Percentiles rank a stretch among this genome's conserved stretches.
phyloP scores from a whole-genome alignment of 1,140 invertebrate species.

The Pseudomyrmex flavicornis region DNA sequence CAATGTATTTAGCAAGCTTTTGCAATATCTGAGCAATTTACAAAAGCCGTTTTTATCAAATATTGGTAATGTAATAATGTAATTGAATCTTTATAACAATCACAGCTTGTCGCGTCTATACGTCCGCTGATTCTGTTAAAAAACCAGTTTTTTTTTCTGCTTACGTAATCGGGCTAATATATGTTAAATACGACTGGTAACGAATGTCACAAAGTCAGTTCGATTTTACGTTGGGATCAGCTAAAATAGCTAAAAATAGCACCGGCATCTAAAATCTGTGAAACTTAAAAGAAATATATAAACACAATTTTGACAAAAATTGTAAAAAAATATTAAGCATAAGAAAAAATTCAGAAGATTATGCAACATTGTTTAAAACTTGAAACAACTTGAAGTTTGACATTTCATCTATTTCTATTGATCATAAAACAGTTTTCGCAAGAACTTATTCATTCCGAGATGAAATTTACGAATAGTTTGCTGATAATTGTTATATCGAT shows the following conservation, averaged over 20 bases:
- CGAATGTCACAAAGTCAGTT: background rate
- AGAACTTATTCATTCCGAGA: background rate
- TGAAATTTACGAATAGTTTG: conserved; percentile 3
- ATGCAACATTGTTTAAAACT: background rate
- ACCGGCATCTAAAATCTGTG: background rate
- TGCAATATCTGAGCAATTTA: background rate
- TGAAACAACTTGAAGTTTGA: background rate
- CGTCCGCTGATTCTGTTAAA: background rate
- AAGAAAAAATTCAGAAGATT: background rate
- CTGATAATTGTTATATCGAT: conserved; percentile 8
- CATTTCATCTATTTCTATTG: background rate
- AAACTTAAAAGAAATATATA: background rate
- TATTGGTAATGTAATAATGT: too few relatives aligned
- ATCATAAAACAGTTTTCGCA: background rate
- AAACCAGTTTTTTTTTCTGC: background rate
- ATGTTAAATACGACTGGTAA: background rate
- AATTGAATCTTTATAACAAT: background rate
- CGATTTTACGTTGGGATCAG: background rate
- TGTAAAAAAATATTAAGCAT: background rate
- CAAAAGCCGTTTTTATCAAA: too few relatives aligned
- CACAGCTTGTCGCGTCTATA: background rate
- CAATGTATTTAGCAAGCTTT: background rate
- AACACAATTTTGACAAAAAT: background rate
- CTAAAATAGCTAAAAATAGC: background rate
- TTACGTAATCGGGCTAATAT: background rate